A percentile compares a stretch with the other conserved stretches of the same genome.
phyloP scores from a whole-genome alignment of 2,888 invertebrate species.

The Oxystoma pomonae region DNA sequence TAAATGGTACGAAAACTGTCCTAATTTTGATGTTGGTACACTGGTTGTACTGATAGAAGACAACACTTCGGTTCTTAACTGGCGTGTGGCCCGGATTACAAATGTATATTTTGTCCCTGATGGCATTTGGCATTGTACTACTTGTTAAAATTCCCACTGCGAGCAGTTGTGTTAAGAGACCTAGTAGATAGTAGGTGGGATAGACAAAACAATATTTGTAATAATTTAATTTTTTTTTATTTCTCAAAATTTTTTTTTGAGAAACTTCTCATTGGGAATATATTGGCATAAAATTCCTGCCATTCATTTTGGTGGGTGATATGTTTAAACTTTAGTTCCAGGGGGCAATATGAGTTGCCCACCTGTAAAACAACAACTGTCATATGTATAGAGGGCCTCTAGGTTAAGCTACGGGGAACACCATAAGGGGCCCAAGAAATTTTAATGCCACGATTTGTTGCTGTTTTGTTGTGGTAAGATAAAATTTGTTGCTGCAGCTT shows the following conservation, averaged over 20 bases:
- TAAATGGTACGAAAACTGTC: background rate
- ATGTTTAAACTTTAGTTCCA: background rate
- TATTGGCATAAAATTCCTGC: no score
- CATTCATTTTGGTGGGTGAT: slow-evolving; percentile 1
- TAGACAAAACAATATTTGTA: background rate
- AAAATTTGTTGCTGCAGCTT: no score
- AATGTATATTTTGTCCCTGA: background rate
- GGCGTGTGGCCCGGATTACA: background rate
- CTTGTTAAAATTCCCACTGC: background rate
- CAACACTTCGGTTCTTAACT: no score
- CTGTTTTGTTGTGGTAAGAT: no score
- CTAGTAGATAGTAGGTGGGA: background rate
- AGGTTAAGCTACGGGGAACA: no score
- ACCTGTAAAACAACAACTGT: no score
- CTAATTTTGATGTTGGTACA: background rate
- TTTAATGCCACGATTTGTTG: no score
- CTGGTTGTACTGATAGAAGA: background rate
- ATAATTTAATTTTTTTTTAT: background rate
- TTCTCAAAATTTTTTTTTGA: no score
- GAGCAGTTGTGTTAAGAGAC: background rate
- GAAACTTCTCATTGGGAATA: background rate
- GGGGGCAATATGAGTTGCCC: no score
- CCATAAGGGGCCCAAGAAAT: no score
- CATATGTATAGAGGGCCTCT: no score
- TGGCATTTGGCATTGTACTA: background rate